These are phyloP conservation scores for Limnephilus marmoratus DNA, from an alignment of 2,888 invertebrate species.

Conservation along the genomic window DNA sequence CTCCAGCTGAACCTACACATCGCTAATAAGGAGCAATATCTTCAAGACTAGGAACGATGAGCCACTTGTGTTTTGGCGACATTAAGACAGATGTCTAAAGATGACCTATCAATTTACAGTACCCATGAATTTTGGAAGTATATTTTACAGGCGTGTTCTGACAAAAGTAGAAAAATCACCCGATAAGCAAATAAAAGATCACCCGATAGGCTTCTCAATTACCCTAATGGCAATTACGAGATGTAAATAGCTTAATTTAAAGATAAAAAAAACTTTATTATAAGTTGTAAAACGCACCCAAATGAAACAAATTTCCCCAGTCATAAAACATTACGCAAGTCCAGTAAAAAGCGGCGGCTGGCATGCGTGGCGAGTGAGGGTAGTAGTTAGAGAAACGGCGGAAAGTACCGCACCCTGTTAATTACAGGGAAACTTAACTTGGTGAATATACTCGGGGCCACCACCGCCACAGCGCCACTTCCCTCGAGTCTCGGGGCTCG, in stretches of 20 bases:
- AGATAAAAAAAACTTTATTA: constrained; percentile 45
- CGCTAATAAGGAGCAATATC: too few relatives aligned
- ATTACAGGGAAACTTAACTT: constrained; percentile 50
- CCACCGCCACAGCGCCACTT: neutral
- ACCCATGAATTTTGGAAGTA: neutral
- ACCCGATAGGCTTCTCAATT: neutral
- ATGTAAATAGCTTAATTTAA: neutral
- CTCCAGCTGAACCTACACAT: too few relatives aligned
- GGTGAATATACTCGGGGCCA: neutral
- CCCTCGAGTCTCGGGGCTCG: neutral
- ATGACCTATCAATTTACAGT: neutral
- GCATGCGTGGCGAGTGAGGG: constrained; percentile 16
- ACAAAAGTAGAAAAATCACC: neutral
- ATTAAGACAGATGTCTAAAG: neutral
- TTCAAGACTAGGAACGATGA: too few relatives aligned
- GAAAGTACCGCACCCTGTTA: constrained; percentile 40
- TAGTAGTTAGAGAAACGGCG: neutral
- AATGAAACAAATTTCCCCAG: constrained; percentile 31
- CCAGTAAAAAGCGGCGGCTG: neutral
- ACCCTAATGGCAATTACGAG: neutral
- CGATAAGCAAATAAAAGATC: neutral
- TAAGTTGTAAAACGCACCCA: constrained; percentile 37
- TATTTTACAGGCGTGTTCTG: neutral
- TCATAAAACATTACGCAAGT: constrained; percentile 12
- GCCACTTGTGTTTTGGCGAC: too few relatives aligned